A percentile compares a stretch with the other conserved stretches of the same genome.
phyloP scores from a whole-genome alignment of 2,888 invertebrate species.

The Nephrocerus scutellatus region DNA sequence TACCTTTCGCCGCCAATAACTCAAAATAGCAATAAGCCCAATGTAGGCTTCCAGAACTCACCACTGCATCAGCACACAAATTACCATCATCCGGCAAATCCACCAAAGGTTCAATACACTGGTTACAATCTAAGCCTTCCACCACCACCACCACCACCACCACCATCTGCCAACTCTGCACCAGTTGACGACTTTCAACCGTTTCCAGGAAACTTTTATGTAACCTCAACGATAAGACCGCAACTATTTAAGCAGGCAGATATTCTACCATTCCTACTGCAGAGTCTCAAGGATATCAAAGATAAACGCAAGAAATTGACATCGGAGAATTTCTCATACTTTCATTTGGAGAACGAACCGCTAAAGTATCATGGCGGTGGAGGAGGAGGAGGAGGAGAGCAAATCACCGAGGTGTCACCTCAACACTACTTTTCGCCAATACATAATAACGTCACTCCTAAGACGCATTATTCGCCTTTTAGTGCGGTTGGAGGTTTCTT shows the following conservation, averaged over 20 bases:
- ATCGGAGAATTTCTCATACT: conserved; percentile 45
- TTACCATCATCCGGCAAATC: conserved; percentile 5
- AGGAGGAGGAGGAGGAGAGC: background rate
- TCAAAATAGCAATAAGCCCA: conserved; percentile 18
- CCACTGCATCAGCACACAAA: conserved; percentile 13
- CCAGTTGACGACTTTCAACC: conserved; percentile 35
- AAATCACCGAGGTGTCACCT: conserved; percentile 2
- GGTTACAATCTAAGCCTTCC: conserved; percentile 36
- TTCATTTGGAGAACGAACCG: conserved; percentile 41
- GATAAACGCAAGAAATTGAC: conserved; percentile 38
- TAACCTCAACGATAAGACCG: conserved; percentile 24
- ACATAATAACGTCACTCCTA: conserved; percentile 49
- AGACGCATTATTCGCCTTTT: conserved; percentile 53
- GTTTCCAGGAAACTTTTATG: conserved; percentile 31
- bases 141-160: conserved; percentile 25
- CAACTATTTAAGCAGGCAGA: conserved; percentile 28
- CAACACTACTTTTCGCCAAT: too few relatives aligned
- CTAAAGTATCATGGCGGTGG: background rate
- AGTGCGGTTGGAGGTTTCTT: conserved; percentile 55
- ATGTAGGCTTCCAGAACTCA: conserved; percentile 11
- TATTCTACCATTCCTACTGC: conserved; percentile 37
- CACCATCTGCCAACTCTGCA: background rate
- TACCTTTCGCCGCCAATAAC: conserved; percentile 38
- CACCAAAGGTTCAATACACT: conserved; percentile 30
- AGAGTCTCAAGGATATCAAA: conserved; percentile 39